Percentiles rank a stretch among this genome's conserved stretches.
These are phyloP conservation scores for Thereuonema tuberculata DNA, from an alignment of 1,140 invertebrate genomes.

Conservation along the genomic window DNA sequence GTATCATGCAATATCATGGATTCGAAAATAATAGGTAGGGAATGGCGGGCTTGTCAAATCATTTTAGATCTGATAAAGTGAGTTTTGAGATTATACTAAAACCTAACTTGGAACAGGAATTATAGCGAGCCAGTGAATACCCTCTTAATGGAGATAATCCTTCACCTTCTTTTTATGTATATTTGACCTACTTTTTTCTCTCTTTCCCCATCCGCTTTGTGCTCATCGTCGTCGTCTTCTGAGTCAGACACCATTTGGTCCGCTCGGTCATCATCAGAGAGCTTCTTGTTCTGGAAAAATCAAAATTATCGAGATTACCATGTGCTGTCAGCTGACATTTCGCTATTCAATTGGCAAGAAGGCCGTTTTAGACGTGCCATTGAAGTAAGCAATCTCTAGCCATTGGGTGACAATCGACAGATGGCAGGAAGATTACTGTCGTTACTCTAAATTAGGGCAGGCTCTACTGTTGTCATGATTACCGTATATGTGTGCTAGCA, in stretches of 20 bases:
- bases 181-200: conserved; percentile 16
- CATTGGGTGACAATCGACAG: not conserved
- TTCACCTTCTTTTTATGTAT: not conserved
- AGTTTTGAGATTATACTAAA: no score
- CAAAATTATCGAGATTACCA: not conserved
- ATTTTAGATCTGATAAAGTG: no score
- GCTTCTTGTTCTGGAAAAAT: not conserved
- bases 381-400: no score
- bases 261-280: not conserved
- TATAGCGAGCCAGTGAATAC: no score
- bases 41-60: no score
- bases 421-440: not conserved
- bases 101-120: no score
- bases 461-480: not conserved
- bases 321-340: no score
- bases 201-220: conserved; percentile 17
- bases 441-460: not conserved
- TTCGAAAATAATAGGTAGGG: no score
- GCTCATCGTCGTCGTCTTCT: conserved; percentile 19
- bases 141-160: no score
- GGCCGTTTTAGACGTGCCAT: no score
- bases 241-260: not conserved
- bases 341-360: not conserved
- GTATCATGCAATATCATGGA: no score
- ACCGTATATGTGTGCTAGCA: not conserved